Percentiles rank a stretch among this genome's conserved stretches.
phyloP scores from a whole-genome alignment of 2,113 vertebrate genomes.

The Mesoclemmys tuberculata region DNA sequence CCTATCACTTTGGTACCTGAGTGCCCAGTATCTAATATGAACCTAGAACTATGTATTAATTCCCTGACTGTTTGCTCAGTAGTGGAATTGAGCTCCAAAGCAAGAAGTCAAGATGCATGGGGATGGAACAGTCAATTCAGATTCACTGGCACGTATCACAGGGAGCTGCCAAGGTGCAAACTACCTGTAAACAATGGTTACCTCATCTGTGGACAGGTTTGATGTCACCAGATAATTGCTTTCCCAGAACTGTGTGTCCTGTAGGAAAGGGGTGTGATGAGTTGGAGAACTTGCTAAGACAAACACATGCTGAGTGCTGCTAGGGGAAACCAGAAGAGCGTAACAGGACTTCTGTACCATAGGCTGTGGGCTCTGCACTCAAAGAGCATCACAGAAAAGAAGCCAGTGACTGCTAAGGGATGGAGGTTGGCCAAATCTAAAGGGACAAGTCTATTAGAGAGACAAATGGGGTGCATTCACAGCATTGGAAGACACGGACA shows the following conservation, averaged over 20 bases:
- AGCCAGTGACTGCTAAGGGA: not conserved
- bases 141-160: not conserved
- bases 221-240: conserved; percentile 60
- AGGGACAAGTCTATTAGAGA: not conserved
- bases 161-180: not conserved
- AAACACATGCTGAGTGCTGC: not conserved
- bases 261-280: conserved; percentile 67
- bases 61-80: not conserved
- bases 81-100: not conserved
- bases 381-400: conserved; percentile 40
- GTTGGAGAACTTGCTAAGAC: conserved; percentile 53
- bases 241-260: conserved; percentile 47
- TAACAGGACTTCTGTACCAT: conserved; percentile 8
- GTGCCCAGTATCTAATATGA: not conserved
- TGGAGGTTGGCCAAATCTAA: not conserved
- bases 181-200: conserved; percentile 53
- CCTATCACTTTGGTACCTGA: accelerated
- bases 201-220: conserved; percentile 67
- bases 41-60: not conserved
- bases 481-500: conserved; percentile 10
- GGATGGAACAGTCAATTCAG: not conserved
- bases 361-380: not conserved
- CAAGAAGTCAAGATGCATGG: accelerated
- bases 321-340: not conserved
- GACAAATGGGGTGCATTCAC: not conserved